These are phyloP conservation scores for Eueides isabella DNA, from an alignment of 1,140 invertebrate species.

Conservation along the genomic window DNA sequence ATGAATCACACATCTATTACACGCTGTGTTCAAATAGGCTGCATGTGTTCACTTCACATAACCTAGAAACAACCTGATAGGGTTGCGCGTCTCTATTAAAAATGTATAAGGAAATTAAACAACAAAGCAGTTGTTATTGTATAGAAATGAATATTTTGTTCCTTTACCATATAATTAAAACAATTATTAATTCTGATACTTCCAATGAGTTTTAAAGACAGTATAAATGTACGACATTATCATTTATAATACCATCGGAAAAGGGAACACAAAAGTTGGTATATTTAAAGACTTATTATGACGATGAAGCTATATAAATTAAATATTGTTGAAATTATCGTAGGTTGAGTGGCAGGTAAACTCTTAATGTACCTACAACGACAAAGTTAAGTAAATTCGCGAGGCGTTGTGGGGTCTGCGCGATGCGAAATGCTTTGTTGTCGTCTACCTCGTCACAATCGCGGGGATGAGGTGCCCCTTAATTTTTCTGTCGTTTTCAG, in stretches of 20 bases:
- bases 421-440: conserved; percentile 39
- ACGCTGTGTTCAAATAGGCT: conserved; percentile 68
- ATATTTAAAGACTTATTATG: conserved; percentile 29
- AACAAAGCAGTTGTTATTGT: conserved; percentile 21
- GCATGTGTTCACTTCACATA: conserved; percentile 79
- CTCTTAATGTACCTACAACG: conserved; percentile 67
- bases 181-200: not conserved
- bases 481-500: conserved; percentile 80
- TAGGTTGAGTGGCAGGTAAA: conserved; percentile 61
- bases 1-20: conserved; percentile 79
- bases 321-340: conserved; percentile 44
- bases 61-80: conserved; percentile 68
- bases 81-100: conserved; percentile 59
- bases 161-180: conserved; percentile 4
- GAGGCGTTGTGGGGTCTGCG: conserved; percentile 40
- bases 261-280: not conserved
- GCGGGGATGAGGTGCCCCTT: conserved; percentile 49
- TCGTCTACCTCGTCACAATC: conserved; percentile 48
- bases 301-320: conserved; percentile 38
- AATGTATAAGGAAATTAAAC: conserved; percentile 32
- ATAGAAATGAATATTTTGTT: not conserved
- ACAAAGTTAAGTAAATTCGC: conserved; percentile 73
- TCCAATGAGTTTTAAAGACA: not conserved
- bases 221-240: not conserved
- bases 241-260: not conserved